Evolutionary conservation across 1,140 invertebrate species (phyloP).

Genomic region (Aphidius gifuensis): DNA sequence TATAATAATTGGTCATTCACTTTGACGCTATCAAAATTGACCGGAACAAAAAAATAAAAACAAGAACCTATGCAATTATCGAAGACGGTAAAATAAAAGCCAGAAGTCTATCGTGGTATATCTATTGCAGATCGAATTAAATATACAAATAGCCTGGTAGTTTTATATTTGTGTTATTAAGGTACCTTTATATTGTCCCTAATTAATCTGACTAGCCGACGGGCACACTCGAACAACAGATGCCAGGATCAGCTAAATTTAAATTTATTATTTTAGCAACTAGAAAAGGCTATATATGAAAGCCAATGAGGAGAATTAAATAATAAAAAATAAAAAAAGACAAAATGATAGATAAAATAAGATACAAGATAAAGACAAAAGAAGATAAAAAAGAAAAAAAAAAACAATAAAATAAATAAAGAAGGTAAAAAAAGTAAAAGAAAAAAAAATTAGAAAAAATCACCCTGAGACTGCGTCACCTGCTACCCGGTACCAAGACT

Average conservation of each 20-base stretch:
- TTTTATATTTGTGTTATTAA: slow-evolving; percentile 1
- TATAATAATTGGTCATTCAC: no score
- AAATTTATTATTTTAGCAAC: slow-evolving; percentile 37
- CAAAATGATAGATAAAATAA: no score
- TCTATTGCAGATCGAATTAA: no score
- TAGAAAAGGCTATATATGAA: not conserved
- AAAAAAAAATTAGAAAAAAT: slow-evolving; percentile 14
- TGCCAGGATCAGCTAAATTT: slow-evolving; percentile 36
- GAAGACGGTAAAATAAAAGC: no score
- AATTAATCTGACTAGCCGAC: slow-evolving; percentile 36
- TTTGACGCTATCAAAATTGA: no score
- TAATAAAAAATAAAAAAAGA: no score
- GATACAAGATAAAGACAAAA: not conserved
- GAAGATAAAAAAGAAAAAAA: not conserved
- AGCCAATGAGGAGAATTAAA: no score
- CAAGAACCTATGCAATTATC: no score
- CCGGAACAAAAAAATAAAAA: no score
- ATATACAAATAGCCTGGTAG: no score
- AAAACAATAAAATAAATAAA: not conserved
- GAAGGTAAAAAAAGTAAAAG: not conserved
- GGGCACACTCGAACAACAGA: slow-evolving; percentile 32
- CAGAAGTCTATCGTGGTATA: no score
- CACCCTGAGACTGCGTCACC: slow-evolving; percentile 37
- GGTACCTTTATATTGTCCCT: slow-evolving; percentile 22
- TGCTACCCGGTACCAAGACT: slow-evolving; percentile 36